Evolutionary conservation across 2,888 invertebrate genomes (phyloP), one percentile per base, ranked within the genome.

Genomic region (Scelioninae gen. 2): DNA sequence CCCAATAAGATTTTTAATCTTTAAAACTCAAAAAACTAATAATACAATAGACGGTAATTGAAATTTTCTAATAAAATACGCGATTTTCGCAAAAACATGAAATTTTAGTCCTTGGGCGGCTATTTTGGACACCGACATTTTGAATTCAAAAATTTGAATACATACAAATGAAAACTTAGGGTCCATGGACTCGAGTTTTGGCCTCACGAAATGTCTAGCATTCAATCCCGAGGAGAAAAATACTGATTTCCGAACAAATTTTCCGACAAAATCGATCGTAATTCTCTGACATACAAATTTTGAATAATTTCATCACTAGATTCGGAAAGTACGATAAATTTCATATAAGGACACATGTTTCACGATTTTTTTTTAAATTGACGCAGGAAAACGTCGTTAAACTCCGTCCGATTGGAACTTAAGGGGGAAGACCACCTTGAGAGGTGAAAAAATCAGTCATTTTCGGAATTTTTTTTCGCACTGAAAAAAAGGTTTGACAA

Each of bases 21-120:
- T 22, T 55, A 22, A 13, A 55, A 15, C 10, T 39, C 15, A n/a
- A 55, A 25, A 37, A 25, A 39, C 18, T 25, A 39, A 55, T 55
- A 10, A 39, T 55, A 13, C 39, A 55, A 39, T 55, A 11, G 15
- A 39, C 22, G 25, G 53, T 39, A 55, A 35, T 19, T 52, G 37
- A 52, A 37, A 52, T 52, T 35, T 11, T 37, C 37, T 1, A 37
- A 52, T 19, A 25, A 43, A 31, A 31, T n/a, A 31, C 41, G 28
- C 10, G 9, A 57, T 43, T 57, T 43, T 57, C 1, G 6, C n/a
- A 57, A n/a, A 57, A 43, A 43, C 31, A 1, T 19, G 10, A 11
- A 57, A 57, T 57, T 57, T 57, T 16, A 43, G n/a, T 18, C 28
- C 43, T 57, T 43, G 2, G 43, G n/a, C 43, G 57, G 57, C 13